Base-by-base conservation (phyloP, 2,797 vertebrate species). In the Adrianichthys oophorus region DNA sequence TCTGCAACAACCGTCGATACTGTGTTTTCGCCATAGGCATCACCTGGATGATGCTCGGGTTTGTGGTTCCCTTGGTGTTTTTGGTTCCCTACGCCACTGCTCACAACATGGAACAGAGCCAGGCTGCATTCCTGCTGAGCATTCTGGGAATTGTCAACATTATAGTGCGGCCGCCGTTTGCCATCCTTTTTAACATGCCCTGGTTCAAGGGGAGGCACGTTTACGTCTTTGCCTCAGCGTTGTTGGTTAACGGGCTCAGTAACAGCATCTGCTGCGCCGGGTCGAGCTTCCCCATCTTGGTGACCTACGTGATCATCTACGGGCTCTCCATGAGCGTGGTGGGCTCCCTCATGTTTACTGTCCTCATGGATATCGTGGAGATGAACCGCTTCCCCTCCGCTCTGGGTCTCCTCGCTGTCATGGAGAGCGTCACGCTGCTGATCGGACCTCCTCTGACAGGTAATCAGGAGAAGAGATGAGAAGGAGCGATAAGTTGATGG, bases 361-460 rank as follows among this genome's bases (percentile, higher is more conserved):
- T 98, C 52, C 90, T 99, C 65, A 99, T 99, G 97, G 94, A 98
- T 4, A 87, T 90, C 0, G 95, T 99, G 64, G 95, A 96, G 47
- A 97, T 96, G 94, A 93, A 90, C 14, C 91, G 87, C 64, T 99
- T 99, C 77, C 93, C 93, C 8, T 94, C 94, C 0, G 95, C 97
- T 16, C 93, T 98, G 23, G 97, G 97, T 41, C 92, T 99, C 74
- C 92, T 97, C 58, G 91, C 94, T 0, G 62, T 96, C 88, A 92
- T 98, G 85, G 94, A 95, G 78, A 95, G 96, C 5, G 18, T 96
- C 81, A 93, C 93, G 0, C 82, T 96, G 65, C 92, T 98, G 71
- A 67, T 95, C 0, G 93, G 95, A 16, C 95, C 96, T 0, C 97
- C 97, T 0, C 87, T 98, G 45, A 94, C 95, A 91, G 97, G 97